These are phyloP conservation scores for Argyra leucocephala DNA, from an alignment of 2,888 invertebrate genomes.

Conservation along the genomic window DNA sequence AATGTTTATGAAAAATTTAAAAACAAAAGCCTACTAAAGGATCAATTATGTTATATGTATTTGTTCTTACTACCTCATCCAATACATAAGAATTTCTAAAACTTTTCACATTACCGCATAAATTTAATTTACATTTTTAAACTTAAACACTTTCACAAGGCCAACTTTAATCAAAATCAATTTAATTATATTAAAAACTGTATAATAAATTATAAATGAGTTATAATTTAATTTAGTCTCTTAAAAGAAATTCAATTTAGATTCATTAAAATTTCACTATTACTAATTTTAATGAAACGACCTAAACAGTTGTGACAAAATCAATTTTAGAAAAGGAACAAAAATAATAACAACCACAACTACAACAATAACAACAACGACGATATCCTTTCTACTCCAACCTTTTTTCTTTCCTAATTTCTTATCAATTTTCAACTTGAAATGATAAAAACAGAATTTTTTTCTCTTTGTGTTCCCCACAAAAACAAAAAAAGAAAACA, in stretches of 20 bases:
- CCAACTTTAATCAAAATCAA: no score
- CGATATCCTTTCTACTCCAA: background rate
- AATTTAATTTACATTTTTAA: no score
- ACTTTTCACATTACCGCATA: no score
- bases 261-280: background rate
- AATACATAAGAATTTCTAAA: no score
- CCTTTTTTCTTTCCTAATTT: background rate
- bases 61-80: no score
- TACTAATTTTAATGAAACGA: background rate
- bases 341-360: background rate
- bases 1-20: no score
- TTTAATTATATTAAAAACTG: no score
- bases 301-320: background rate
- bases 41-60: no score
- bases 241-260: background rate
- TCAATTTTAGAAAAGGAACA: background rate
- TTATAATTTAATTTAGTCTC: no score
- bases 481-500: background rate
- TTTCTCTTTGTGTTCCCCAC: background rate
- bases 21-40: no score
- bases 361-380: background rate
- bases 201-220: no score
- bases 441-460: background rate
- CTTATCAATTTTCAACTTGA: constrained; percentile 4
- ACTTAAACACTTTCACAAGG: no score